phyloP scores from a whole-genome alignment of 2,888 invertebrate genomes.

The Branchellion lobata region DNA sequence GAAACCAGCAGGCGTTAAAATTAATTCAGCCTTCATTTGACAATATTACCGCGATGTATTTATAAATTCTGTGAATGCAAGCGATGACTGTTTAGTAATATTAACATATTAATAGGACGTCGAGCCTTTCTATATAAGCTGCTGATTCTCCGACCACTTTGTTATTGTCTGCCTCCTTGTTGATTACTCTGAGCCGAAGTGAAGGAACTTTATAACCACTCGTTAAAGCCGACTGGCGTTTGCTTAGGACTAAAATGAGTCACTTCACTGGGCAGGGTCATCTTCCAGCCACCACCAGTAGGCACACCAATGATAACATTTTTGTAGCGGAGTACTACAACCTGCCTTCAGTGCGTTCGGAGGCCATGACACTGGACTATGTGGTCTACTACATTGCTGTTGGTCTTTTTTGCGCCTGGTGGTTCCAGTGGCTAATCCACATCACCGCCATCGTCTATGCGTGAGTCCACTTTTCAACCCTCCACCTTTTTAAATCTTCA shows the following conservation, averaged over 20 bases:
- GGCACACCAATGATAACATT: not conserved
- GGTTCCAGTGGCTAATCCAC: conserved; percentile 50
- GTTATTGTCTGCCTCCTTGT: too few relatives aligned
- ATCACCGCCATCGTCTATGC: conserved; percentile 50
- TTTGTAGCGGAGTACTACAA: conserved; percentile 33
- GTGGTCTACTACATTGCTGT: conserved; percentile 44
- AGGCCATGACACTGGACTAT: conserved; percentile 28
- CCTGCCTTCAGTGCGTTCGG: conserved; percentile 2
- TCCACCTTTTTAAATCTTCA: not conserved
- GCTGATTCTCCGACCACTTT: too few relatives aligned
- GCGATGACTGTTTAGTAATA: too few relatives aligned
- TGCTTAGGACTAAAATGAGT: not conserved
- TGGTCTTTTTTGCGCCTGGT: conserved; percentile 47
- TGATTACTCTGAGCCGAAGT: too few relatives aligned
- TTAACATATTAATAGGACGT: too few relatives aligned
- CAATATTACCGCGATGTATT: too few relatives aligned
- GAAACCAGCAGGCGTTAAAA: too few relatives aligned
- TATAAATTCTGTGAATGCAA: too few relatives aligned
- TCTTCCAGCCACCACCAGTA: not conserved
- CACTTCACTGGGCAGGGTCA: not conserved
- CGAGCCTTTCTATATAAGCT: too few relatives aligned
- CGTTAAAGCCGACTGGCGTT: not conserved
- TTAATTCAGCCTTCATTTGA: too few relatives aligned
- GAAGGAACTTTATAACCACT: too few relatives aligned
- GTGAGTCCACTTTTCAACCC: too few relatives aligned